These are phyloP conservation scores for Sebastes schlegelii DNA, from an alignment of 2,113 vertebrate genomes.

Conservation along the genomic window DNA sequence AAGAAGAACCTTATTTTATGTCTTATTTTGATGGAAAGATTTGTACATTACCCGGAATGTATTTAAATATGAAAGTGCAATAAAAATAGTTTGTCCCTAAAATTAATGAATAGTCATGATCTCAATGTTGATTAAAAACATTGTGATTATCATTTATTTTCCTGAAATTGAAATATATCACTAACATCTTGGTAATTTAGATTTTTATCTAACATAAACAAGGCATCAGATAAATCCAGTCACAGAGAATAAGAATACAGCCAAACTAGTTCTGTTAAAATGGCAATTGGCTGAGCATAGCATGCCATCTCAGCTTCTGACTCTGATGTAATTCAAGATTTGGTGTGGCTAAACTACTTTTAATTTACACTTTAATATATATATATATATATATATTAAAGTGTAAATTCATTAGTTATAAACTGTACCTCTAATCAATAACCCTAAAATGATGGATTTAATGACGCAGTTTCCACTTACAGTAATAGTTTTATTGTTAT, in stretches of 20 bases:
- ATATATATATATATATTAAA: not conserved
- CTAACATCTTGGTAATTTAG: not conserved
- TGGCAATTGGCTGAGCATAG: not conserved
- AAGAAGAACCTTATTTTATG: too few species aligned
- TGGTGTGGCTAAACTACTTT: not conserved
- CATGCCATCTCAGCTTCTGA: not conserved
- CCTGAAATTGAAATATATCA: not conserved
- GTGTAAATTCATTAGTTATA: not conserved
- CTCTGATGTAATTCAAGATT: not conserved
- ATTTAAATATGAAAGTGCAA: too few species aligned
- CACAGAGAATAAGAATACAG: not conserved
- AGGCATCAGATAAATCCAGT: not conserved
- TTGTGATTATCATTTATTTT: not conserved
- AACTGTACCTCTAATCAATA: not conserved
- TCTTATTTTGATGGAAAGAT: too few species aligned
- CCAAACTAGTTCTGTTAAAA: not conserved
- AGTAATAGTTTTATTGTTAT: not conserved
- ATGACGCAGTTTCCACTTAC: not conserved
- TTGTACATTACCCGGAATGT: too few species aligned
- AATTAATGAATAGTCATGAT: too few species aligned
- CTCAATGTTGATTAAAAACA: too few species aligned
- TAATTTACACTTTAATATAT: not conserved
- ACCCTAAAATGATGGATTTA: not conserved
- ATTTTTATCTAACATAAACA: not conserved
- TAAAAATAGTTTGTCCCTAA: too few species aligned